Conservation (phyloP, 2,113 vertebrate genomes). For the Oncorhynchus nerka region DNA sequence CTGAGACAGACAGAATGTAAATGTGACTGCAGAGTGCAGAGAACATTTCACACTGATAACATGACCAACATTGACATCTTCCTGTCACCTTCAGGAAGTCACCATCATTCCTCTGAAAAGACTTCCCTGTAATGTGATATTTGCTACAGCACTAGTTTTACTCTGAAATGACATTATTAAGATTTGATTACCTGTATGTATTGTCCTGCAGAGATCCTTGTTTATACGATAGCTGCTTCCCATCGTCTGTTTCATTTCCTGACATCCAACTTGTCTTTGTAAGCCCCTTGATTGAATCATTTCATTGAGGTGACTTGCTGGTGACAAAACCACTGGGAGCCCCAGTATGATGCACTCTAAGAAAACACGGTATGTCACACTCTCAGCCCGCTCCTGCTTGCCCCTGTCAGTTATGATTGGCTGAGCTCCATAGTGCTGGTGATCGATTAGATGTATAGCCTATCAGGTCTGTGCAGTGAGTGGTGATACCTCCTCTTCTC, state of each 20-base stretch:
- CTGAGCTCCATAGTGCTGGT: slow-evolving; percentile 2
- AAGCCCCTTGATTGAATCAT: not conserved
- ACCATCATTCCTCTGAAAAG: too few species aligned
- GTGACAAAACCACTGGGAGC: not conserved
- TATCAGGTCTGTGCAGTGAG: slow-evolving; percentile 11
- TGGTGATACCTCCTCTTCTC: slow-evolving; percentile 8
- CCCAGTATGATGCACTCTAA: not conserved
- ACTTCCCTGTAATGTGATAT: too few species aligned
- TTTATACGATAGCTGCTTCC: not conserved
- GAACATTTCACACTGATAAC: too few species aligned
- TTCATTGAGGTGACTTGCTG: not conserved
- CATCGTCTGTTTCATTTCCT: not conserved
- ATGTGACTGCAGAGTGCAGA: too few species aligned
- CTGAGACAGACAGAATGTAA: too few species aligned
- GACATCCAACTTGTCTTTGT: not conserved
- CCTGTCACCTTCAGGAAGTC: too few species aligned
- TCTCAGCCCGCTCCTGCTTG: not conserved
- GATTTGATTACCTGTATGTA: too few species aligned
- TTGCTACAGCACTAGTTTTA: too few species aligned
- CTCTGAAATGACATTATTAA: too few species aligned
- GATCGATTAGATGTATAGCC: slow-evolving; percentile 34
- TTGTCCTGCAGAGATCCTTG: too few species aligned
- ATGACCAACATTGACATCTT: too few species aligned
- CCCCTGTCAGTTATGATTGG: slow-evolving; percentile 24
- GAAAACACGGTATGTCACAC: not conserved